phyloP scores from a whole-genome alignment of 2,113 vertebrate species.

The Nothocercus julius region DNA sequence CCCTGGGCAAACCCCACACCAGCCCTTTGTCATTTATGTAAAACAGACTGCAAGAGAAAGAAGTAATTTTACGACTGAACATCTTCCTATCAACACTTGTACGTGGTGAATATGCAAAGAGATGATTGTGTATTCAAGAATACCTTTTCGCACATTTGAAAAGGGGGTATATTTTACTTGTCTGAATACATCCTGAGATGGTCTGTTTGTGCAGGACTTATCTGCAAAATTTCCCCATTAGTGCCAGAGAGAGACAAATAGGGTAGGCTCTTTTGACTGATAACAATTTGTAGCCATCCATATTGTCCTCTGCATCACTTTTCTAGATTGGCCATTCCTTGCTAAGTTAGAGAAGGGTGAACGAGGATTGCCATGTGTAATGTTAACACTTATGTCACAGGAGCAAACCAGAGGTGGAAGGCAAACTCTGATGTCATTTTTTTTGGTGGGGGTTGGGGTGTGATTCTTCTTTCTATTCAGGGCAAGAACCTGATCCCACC shows the following conservation, averaged over 20 bases:
- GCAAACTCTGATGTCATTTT: fast-evolving
- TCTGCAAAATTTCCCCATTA: not conserved
- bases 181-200: not conserved
- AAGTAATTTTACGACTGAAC: not conserved
- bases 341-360: not conserved
- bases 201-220: not conserved
- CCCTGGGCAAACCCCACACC: not conserved
- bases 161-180: not conserved
- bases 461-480: slow-evolving; percentile 70
- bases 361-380: not conserved
- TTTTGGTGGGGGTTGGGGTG: too few relatives aligned
- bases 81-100: not conserved
- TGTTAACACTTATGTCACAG: not conserved
- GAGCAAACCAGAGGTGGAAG: not conserved
- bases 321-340: not conserved
- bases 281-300: not conserved
- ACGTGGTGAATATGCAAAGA: not conserved
- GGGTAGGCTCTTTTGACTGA: not conserved
- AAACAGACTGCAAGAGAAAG: not conserved
- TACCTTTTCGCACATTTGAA: not conserved
- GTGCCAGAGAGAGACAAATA: not conserved
- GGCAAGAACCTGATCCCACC: slow-evolving; percentile 94
- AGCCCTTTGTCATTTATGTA: not conserved
- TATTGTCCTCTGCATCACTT: not conserved
- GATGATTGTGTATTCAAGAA: not conserved